Conservation (phyloP, 2,888 invertebrate genomes). For the Malacosoma neustria region DNA sequence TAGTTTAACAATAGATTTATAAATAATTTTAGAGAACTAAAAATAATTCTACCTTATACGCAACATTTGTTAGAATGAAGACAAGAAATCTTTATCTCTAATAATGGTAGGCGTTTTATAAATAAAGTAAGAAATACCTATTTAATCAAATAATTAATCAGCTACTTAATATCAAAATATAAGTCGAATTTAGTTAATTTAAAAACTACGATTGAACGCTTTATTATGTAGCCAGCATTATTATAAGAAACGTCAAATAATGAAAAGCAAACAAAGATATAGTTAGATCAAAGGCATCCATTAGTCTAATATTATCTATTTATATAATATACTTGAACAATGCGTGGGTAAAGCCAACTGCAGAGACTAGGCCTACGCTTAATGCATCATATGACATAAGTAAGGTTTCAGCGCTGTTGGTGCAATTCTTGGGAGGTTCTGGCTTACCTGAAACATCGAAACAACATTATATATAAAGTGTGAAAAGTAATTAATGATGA, state of each 20-base stretch:
- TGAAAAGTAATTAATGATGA: no score
- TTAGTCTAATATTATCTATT: conserved; percentile 13
- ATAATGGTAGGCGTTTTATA: no score
- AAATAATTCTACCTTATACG: not conserved
- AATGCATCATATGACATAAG: conserved; percentile 26
- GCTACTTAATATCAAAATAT: no score
- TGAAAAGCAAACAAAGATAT: not conserved
- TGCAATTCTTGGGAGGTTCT: conserved; percentile 56
- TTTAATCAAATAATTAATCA: no score
- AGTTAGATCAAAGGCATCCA: not conserved
- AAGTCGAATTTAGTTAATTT: no score
- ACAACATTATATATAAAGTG: conserved; percentile 19
- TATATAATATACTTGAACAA: conserved; percentile 40
- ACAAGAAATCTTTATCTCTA: no score
- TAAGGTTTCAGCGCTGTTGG: conserved; percentile 31
- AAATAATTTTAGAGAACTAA: conserved; percentile 27
- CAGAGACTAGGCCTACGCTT: conserved; percentile 23
- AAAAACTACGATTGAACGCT: no score
- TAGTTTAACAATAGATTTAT: conserved; percentile 51
- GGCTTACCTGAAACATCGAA: conserved; percentile 39
- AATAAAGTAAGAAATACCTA: no score
- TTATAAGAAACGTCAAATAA: no score
- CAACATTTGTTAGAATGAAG: no score
- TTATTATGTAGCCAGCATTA: no score
- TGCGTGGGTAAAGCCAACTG: conserved; percentile 26